Percentiles rank a stretch among this genome's conserved stretches.
Conservation (phyloP, 1,140 invertebrate species). For the Hyles vespertilio region DNA sequence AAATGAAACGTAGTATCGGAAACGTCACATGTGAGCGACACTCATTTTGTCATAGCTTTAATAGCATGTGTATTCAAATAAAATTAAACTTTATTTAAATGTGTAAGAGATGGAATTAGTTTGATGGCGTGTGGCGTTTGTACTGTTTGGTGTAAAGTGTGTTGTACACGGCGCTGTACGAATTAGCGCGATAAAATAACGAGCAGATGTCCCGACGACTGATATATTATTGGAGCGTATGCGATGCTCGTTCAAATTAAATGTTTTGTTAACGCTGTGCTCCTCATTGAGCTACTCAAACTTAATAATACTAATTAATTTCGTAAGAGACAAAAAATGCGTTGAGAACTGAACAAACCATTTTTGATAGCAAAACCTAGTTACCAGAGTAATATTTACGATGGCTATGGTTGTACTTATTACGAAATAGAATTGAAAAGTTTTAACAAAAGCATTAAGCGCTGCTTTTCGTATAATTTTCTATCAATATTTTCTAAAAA, state of each 20-base stretch:
- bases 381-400: too few relatives aligned
- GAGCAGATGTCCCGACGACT: slow-evolving; percentile 44
- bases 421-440: too few relatives aligned
- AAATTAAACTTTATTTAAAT: slow-evolving; percentile 5
- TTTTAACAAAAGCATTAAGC: too few relatives aligned
- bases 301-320: neutral
- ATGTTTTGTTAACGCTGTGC: slow-evolving; percentile 19
- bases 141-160: slow-evolving; percentile 25
- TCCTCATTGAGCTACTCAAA: slow-evolving; percentile 5
- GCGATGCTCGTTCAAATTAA: slow-evolving; percentile 29
- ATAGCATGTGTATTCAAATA: neutral
- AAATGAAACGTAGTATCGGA: slow-evolving; percentile 18
- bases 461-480: too few relatives aligned
- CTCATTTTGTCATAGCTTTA: neutral
- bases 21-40: neutral
- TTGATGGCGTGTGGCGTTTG: slow-evolving; percentile 13
- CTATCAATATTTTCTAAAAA: too few relatives aligned
- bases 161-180: slow-evolving; percentile 32
- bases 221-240: slow-evolving; percentile 41
- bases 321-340: neutral
- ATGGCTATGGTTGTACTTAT: too few relatives aligned
- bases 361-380: too few relatives aligned
- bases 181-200: slow-evolving; percentile 56
- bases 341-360: too few relatives aligned
- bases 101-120: slow-evolving; percentile 23